Evolutionary conservation across 92 coral and sea anemone genomes (phyloP), one percentile per base, ranked within the genome.

Genomic region (Actinostola sp.): DNA sequence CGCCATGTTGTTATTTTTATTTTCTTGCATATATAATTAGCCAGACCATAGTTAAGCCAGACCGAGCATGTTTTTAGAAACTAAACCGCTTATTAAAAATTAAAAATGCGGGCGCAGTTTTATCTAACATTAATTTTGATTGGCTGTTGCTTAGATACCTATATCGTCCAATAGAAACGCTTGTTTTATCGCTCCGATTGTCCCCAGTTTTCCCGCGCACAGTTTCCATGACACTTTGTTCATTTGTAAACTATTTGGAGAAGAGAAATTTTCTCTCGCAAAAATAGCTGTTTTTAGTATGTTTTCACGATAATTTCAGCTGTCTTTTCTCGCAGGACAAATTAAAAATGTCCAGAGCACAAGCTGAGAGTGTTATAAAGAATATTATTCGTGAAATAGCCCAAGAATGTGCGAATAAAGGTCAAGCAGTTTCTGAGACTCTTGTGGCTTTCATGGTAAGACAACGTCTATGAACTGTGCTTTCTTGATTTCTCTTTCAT

Each of bases 331-430:
- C 41, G 25, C 32, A 20, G 16, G 34, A 51, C 57, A 14, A 32
- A 32, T 13, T 25, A 21, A 25, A 58, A 43, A 94, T 94, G 98
- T 94, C 98, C 74, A 84, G 92, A 39, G 93, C 98, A 46, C 98
- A 94, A 68, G 98, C 98, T 70, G 98, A 94, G 63, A 94, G 97
- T 71, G 98, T 94, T 60, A 94, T 94, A 46, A 94, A 94, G 81
- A 94, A 94, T 30, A 94, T 94, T 28, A 94, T 94, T 60, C 90
- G 98, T 16, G 98, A 94, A 81, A 94, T 94, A 53, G 98, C 98
- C 10, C 98, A 94, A 56, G 98, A 94, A 83, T 94, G 98, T 29
- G 98, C 97, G 38, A 89, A 86, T 66, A 85, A 88, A 81, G 98
- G 98, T 3, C 98, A 91, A 71, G 98, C 98, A 2, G 98, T 94